Base-by-base conservation (phyloP, 1,140 invertebrate genomes). In the Papilio polytes region DNA sequence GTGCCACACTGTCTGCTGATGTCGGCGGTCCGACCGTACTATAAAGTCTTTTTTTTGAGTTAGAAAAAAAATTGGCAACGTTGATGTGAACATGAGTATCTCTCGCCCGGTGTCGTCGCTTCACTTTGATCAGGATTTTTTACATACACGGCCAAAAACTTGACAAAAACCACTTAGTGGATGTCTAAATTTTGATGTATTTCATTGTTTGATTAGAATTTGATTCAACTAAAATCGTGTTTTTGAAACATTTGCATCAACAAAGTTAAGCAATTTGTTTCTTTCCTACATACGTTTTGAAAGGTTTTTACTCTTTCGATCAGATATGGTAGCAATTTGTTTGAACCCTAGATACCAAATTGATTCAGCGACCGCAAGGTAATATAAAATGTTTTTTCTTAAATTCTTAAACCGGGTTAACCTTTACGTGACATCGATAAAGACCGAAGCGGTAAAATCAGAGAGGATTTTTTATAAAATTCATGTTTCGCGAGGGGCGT, bases 1-100 rank as follows among this genome's bases (percentile, higher is more conserved):
- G 90, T 92, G 92, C 92, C 93, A 91, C 85, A 88, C 89, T 89
- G 93, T 94, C 93, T 94, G 86, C 80, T 82, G 70, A 78, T 79
- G 82, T 66, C 22, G 83, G 80, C 86, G 82, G 84, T 84, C 85
- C 83, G 85, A 81, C 85, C 86, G 86, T 82, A 87, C 86, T 89
- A 90, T 90, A 88, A 88, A 87, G 85, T 82, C 82, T 86, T 93
- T 93, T n/a, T 41, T 92, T 93, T 89, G 85, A 81, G 46, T 79
- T 66, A 82, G 41, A 81, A 89, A 88, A 90, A 48, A 92, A 92
- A 83, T 84, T 84, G 53, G 84, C 85, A 78, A 83, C 26, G 63
- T 70, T 9, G 26, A 80, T 70, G 82, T 82, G 82, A 76, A 86
- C 87, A 85, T 84, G 84, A 80, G 85, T 84, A 82, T 84, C 77